Evolutionary conservation across 92 coral and sea anemone genomes (phyloP), one percentile per base, ranked within the genome.

Genomic region (Palythoa grandiflora): DNA sequence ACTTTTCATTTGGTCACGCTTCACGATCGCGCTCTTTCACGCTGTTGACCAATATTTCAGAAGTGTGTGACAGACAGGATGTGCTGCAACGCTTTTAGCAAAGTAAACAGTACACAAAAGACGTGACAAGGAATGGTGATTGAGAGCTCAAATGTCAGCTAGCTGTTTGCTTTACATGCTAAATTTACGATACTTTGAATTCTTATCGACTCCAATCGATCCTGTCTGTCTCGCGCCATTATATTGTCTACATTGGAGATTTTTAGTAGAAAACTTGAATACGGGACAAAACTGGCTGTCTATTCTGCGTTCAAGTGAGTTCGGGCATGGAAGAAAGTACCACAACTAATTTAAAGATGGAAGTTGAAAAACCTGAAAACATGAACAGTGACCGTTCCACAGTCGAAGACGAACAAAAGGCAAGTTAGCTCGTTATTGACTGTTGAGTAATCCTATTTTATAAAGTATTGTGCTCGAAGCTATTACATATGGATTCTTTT

Each of bases 111-210:
- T 44, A 44, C 6, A n/a, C 7, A 5, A 21, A 68, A 68, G 14
- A 21, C 37, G 72, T 66, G 72, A 19, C 72, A 68, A 68, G 12
- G 36, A 68, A 68, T 68, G 72, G 39, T 37, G 72, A 68, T 68
- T 71, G 76, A 71, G 51, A 28, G 36, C n/a, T 37, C 76, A 71
- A 71, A 48, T 71, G 76, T 39, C 76, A 71, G 16, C 8, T 71
- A 8, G n/a, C 11, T 71, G 44, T 71, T 71, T 71, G 48, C 48
- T 36, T 39, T 71, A 14, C 14, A 17, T 21, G 17, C 50, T 71
- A 39, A 38, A 66, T 21, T 38, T 16, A 21, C 6, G 38, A 68
- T 20, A 6, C 15, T 36, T 71, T 38, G 51, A 36, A 39, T 71
- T 71, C 11, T 71, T 15, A 71, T 70, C 19, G 65, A 59, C 65